Percentiles rank a stretch among this genome's conserved stretches.
phyloP scores from a whole-genome alignment of 2,888 invertebrate genomes.

The Pollenia angustigena region DNA sequence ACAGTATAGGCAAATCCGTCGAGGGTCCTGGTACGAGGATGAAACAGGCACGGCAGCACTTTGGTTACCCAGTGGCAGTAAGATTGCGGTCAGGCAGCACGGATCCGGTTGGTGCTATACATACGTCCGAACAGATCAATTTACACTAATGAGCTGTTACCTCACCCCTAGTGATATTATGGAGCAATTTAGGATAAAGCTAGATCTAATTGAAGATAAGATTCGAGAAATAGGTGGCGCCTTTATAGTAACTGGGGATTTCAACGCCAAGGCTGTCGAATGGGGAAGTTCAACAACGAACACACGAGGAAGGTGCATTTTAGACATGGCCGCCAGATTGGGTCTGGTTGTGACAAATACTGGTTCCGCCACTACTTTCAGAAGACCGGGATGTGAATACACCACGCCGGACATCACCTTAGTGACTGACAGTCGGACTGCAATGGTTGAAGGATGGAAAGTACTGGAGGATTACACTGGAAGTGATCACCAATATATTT shows the following conservation, averaged over 20 bases:
- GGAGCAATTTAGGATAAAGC: background rate
- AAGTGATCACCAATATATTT: constrained; percentile 52
- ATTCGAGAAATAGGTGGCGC: background rate
- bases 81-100: background rate
- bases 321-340: constrained; percentile 62
- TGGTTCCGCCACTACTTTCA: constrained; percentile 30
- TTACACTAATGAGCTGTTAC: constrained; percentile 17
- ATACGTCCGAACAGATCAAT: background rate
- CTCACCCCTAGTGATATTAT: background rate
- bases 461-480: constrained; percentile 56
- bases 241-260: constrained; percentile 10
- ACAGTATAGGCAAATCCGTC: background rate
- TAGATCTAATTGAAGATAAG: constrained; percentile 1
- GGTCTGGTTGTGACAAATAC: constrained; percentile 52
- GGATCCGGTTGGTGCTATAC: background rate
- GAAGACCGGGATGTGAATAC: constrained; percentile 49
- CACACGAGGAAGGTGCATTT: constrained; percentile 44
- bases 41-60: background rate
- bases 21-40: background rate
- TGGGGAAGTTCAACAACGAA: constrained; percentile 22
- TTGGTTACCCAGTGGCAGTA: constrained; percentile 1
- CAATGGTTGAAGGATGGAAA: constrained; percentile 38
- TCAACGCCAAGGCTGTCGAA: constrained; percentile 4
- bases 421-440: constrained; percentile 1
- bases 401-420: constrained; percentile 57